Evolutionary conservation across 1,140 invertebrate species (phyloP), one percentile per base, ranked within the genome.

Genomic region (Pseudomyrmex cubaensis): DNA sequence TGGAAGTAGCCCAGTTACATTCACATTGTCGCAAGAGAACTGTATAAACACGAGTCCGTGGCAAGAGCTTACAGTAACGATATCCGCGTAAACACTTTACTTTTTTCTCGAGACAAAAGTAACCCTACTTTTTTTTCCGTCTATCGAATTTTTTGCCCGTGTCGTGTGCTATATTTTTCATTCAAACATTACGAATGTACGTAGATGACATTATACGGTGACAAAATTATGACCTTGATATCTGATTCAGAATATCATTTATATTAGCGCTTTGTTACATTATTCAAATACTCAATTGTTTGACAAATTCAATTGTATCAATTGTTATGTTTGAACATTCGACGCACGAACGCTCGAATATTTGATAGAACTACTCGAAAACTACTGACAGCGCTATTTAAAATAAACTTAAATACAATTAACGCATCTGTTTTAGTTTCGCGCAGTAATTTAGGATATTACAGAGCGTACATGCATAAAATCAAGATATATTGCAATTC

Each of bases 1-100:
- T 87, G 87, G 77, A 88, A 88, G 87, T 87, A 88, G 87, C 84
- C 77, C 77, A 80, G 73, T 87, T 88, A 87, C 86, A 84, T 85
- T 87, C 83, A 73, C 87, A 88, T 88, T 88, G 86, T 88, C 86
- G 56, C 86, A 82, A 57, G 77, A 85, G 77, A 85, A 82, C 73
- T 83, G 67, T 85, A 70, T 82, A 88, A 88, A 88, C 83, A 87
- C 13, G 44, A 57, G 48, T 35, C 35, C 76, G 69, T 52, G 62
- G 82, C 25, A 72, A 62, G 35, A 61, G 48, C 20, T 13, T 17
- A 48, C 46, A 67, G 73, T 63, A 86, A 83, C 69, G 85, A 69
- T 61, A 83, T 86, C 25, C 66, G 54, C 59, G 66, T 66, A 72
- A 66, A 48, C 52, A 70, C 52, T 35, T 35, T 66, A 86, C 83